These are phyloP conservation scores for Lutjanus argentimaculatus DNA, from an alignment of 2,797 vertebrate species.

Conservation along the genomic window DNA sequence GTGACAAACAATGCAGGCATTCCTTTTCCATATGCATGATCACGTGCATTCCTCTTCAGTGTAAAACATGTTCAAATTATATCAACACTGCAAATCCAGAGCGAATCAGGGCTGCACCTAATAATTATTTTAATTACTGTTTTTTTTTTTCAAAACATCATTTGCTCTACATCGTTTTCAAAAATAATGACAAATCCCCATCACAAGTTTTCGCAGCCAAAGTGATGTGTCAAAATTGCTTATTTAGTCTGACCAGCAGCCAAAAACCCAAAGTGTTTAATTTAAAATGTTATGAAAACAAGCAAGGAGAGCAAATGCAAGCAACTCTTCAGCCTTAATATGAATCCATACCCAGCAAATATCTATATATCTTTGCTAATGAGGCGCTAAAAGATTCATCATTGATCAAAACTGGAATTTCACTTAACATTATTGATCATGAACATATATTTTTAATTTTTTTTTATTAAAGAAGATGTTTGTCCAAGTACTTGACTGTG, in stretches of 20 bases:
- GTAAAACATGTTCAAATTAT: background rate
- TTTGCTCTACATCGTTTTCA: conserved; percentile 1
- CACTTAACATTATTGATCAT: background rate
- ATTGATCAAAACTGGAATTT: background rate
- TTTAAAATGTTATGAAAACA: conserved; percentile 37
- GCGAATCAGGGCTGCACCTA: background rate
- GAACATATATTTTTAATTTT: too few relatives aligned
- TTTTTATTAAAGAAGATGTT: too few relatives aligned
- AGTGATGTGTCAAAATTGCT: conserved; percentile 37
- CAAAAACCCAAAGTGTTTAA: conserved; percentile 28
- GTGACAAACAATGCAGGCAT: background rate
- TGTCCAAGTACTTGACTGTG: too few relatives aligned
- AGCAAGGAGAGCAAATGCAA: background rate
- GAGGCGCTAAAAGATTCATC: background rate
- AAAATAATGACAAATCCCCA: conserved; percentile 41
- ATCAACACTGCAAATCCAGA: conserved; percentile 7
- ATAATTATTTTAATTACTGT: conserved; percentile 15
- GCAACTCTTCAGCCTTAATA: background rate
- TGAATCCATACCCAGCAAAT: conserved; percentile 1
- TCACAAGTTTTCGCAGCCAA: conserved; percentile 33
- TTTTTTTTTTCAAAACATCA: conserved; percentile 5
- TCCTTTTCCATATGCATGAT: background rate
- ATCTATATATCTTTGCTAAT: background rate
- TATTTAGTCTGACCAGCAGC: conserved; percentile 45
- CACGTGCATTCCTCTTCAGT: background rate